A percentile compares a stretch with the other conserved stretches of the same genome.
These are phyloP conservation scores for Pammene aurita DNA, from an alignment of 2,888 invertebrate genomes.

Conservation along the genomic window DNA sequence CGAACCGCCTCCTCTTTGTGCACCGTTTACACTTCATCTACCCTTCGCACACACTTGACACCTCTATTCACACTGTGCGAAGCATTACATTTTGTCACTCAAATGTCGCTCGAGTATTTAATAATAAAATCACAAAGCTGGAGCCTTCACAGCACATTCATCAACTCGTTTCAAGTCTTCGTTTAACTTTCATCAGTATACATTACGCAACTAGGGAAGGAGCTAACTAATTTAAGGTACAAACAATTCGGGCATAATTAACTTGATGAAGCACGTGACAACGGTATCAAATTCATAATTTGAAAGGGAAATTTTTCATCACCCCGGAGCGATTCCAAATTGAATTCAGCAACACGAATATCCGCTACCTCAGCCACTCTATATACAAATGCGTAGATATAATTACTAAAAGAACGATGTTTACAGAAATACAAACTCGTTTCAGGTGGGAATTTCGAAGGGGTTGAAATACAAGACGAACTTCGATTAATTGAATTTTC, in stretches of 20 bases:
- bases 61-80: slow-evolving; percentile 28
- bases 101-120: slow-evolving; percentile 45
- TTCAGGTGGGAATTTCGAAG: slow-evolving; percentile 48
- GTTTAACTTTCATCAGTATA: slow-evolving; percentile 52
- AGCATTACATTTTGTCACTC: slow-evolving; percentile 44
- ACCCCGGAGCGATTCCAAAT: slow-evolving; percentile 68
- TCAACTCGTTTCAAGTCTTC: slow-evolving; percentile 37
- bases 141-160: slow-evolving; percentile 21
- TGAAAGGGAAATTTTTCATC: slow-evolving; percentile 76
- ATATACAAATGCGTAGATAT: slow-evolving; percentile 32
- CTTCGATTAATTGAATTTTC: slow-evolving; percentile 46
- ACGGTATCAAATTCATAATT: slow-evolving; percentile 74
- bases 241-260: slow-evolving; percentile 67
- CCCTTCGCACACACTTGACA: slow-evolving; percentile 42
- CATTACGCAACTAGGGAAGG: slow-evolving; percentile 48
- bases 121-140: slow-evolving; percentile 40
- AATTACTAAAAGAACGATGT: slow-evolving; percentile 45
- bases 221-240: slow-evolving; percentile 55
- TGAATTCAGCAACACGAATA: slow-evolving; percentile 68
- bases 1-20: slow-evolving; percentile 46
- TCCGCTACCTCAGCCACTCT: slow-evolving; percentile 48
- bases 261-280: slow-evolving; percentile 74
- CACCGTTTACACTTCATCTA: slow-evolving; percentile 48
- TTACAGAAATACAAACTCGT: slow-evolving; percentile 47
- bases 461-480: slow-evolving; percentile 46